phyloP scores from a whole-genome alignment of 2,888 invertebrate genomes.

The Apodemia hepburni region DNA sequence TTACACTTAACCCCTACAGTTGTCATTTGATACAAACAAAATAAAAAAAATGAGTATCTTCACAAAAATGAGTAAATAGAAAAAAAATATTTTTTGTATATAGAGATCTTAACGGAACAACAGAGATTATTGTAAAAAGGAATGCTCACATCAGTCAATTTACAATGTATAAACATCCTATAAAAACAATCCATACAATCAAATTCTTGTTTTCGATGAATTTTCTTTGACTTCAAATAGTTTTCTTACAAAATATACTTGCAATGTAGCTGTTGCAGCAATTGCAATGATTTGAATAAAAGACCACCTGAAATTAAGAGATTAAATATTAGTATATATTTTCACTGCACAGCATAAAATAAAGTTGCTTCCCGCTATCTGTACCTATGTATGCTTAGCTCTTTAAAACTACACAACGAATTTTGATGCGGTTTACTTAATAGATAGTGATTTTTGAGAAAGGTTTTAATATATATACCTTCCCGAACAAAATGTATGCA shows the following conservation, averaged over 20 bases:
- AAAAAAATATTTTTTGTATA: neutral
- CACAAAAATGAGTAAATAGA: neutral
- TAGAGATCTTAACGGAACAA: conserved; percentile 4
- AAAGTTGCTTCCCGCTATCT: no score
- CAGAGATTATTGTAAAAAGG: conserved; percentile 26
- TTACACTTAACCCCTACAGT: no score
- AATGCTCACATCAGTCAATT: conserved; percentile 34
- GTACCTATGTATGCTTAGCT: no score
- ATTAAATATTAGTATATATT: conserved; percentile 11
- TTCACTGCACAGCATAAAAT: no score
- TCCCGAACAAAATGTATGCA: no score
- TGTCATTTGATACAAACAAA: neutral
- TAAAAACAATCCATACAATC: conserved; percentile 31
- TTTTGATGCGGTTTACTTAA: no score
- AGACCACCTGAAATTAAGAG: conserved; percentile 84
- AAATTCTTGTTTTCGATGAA: conserved; percentile 79
- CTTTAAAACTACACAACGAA: no score
- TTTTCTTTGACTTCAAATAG: conserved; percentile 90
- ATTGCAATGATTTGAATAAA: conserved; percentile 92
- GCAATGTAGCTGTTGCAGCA: conserved; percentile 85
- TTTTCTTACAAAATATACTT: conserved; percentile 94
- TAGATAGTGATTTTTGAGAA: no score
- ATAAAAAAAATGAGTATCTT: conserved; percentile 16
- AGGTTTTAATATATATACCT: no score
- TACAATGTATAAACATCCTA: neutral